A percentile compares a stretch with the other conserved stretches of the same genome.
Conservation (phyloP, 2,113 vertebrate species). For the Origma solitaria region DNA sequence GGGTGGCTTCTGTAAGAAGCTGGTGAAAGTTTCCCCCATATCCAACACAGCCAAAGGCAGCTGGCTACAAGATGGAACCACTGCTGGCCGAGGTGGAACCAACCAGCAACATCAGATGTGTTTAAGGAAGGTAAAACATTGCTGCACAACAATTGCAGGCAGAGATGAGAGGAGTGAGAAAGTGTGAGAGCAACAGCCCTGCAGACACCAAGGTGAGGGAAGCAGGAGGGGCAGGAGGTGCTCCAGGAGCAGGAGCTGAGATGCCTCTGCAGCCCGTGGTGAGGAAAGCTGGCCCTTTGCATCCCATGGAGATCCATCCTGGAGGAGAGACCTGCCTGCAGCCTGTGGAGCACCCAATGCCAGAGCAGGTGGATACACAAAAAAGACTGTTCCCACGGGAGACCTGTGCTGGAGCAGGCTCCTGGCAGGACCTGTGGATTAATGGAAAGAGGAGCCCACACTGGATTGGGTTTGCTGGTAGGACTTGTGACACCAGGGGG, state of each 20-base stretch:
- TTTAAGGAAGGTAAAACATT: background rate
- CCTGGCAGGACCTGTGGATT: background rate
- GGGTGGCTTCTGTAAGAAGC: background rate
- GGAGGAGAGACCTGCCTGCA: background rate
- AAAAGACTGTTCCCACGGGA: background rate
- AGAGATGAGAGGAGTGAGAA: background rate
- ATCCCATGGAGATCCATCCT: background rate
- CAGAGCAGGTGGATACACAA: background rate
- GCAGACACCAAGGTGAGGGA: background rate
- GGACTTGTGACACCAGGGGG: background rate
- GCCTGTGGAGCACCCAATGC: background rate
- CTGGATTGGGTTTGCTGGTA: background rate
- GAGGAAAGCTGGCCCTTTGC: accelerated
- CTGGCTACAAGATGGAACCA: background rate
- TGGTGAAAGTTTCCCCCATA: background rate
- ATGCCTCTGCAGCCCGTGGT: background rate
- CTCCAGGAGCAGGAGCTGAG: background rate
- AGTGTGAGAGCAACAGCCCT: background rate
- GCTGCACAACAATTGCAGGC: background rate
- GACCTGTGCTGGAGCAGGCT: background rate
- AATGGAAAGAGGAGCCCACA: background rate
- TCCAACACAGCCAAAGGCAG: background rate
- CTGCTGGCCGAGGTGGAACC: background rate
- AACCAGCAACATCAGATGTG: background rate
- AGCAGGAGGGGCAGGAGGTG: background rate